Conservation (phyloP, 2,888 invertebrate genomes). For the Drosophila mercatorum region DNA sequence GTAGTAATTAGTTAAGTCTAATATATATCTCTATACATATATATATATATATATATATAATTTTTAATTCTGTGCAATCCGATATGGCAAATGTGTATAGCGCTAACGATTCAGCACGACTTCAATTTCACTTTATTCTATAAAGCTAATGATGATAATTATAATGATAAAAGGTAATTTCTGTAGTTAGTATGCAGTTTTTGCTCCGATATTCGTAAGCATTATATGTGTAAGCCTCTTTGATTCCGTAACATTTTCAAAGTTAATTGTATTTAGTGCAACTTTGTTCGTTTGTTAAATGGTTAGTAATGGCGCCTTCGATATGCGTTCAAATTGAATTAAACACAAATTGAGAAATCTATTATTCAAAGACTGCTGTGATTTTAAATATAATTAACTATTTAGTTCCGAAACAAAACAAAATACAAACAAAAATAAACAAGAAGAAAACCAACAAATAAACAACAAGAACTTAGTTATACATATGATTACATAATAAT, state of each 20-base stretch:
- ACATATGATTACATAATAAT: conserved; percentile 70
- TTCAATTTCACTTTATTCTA: conserved; percentile 37
- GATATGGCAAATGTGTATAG: conserved; percentile 33
- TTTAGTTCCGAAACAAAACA: conserved; percentile 59
- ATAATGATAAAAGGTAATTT: conserved; percentile 39
- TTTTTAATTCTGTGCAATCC: conserved; percentile 50
- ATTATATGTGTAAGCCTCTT: conserved; percentile 62
- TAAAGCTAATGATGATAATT: conserved; percentile 24
- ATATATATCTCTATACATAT: conserved; percentile 1
- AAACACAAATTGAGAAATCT: conserved; percentile 75
- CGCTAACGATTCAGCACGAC: conserved; percentile 32
- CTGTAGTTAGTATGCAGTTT: conserved; percentile 64
- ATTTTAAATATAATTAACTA: conserved; percentile 82
- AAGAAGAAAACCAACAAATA: conserved; percentile 49
- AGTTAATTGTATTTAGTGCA: conserved; percentile 53
- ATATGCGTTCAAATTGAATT: conserved; percentile 51
- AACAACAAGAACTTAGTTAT: conserved; percentile 71
- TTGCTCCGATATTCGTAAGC: conserved; percentile 63
- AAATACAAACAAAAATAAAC: conserved; percentile 34
- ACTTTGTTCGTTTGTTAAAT: conserved; percentile 64
- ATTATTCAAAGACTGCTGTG: conserved; percentile 84
- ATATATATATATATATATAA: conserved; percentile 16
- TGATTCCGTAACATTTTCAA: conserved; percentile 65
- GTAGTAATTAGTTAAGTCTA: conserved; percentile 40
- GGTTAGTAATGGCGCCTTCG: conserved; percentile 44